Evolutionary conservation across 2,888 invertebrate species (phyloP), one percentile per base, ranked within the genome.

Genomic region (Polymixis lichenea): DNA sequence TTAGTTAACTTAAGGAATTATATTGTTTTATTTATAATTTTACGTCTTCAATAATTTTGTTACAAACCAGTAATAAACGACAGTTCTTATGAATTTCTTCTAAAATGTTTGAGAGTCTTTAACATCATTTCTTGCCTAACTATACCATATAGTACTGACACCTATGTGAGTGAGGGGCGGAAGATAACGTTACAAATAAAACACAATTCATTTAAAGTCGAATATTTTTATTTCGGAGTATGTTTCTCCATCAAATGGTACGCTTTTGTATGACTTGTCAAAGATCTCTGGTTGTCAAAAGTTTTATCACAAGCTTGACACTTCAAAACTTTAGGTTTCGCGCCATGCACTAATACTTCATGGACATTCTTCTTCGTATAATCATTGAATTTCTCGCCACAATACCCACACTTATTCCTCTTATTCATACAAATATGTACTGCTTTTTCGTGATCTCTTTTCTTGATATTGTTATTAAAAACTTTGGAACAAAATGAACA

Each of bases 291-390:
- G 76, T 96, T 96, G 53, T 94, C 93, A 83, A 96, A 97, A 0
- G 90, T 92, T 78, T 94, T 96, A 0, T 94, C 94, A 78, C 97
- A 97, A 1, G 96, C 94, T 25, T 93, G 92, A 73, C 97, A 97
- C 8, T 91, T 91, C 13, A 96, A 89, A 0, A 95, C 92, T 0
- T 93, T 84, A 2, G 95, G 93, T 69, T 93, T 94, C 0, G 93
- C 93, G 0, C 95, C 95, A 28, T 96, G 96, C 2, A 90, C 67
- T 49, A 91, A 92, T 0, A 92, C 93, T 76, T 94, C 94, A 25
- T 96, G 96, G 0, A 90, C 90, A 25, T 94, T 92, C 71, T 95
- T 95, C 87, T 94, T 94, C 0, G 93, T 91, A 46, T 96, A 95
- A 86, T 95, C 94, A 0, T 90, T 89, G 69, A 96, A 96, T n/a